phyloP scores from a whole-genome alignment of 30 jellyfish, hydroid and myxozoan species.

The Aurelia coerulea region DNA sequence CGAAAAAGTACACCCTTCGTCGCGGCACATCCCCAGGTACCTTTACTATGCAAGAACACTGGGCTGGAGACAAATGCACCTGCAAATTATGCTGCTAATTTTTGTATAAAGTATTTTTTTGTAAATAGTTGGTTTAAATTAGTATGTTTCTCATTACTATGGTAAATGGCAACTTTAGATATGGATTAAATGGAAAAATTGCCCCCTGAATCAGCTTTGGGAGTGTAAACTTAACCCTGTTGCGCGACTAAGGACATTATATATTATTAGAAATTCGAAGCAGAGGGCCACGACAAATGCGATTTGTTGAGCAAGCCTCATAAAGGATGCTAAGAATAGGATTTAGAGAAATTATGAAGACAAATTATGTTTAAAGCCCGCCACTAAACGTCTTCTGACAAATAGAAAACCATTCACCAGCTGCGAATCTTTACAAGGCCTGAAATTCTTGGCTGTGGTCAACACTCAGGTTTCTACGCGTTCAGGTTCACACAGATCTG shows the following conservation, averaged over 20 bases:
- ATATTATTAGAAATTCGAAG: neutral
- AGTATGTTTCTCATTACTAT: too few species aligned
- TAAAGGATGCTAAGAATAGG: conserved; percentile 18
- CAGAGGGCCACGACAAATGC: conserved; percentile 11
- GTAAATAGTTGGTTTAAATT: too few species aligned
- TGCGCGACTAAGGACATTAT: neutral
- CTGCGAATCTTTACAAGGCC: neutral
- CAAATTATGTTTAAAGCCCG: conserved; percentile 46
- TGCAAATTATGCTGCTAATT: too few species aligned
- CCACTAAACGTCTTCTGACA: conserved; percentile 29
- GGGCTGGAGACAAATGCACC: too few species aligned
- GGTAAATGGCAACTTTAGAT: too few species aligned
- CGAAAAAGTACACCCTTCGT: too few species aligned
- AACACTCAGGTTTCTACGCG: neutral
- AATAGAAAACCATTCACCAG: conserved; percentile 29
- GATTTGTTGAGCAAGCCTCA: conserved; percentile 19
- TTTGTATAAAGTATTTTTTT: too few species aligned
- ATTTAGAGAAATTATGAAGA: conserved; percentile 29
- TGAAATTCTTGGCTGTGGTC: conserved; percentile 16
- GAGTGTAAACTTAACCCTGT: too few species aligned
- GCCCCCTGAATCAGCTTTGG: too few species aligned
- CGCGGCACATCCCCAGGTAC: too few species aligned
- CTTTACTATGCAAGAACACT: too few species aligned
- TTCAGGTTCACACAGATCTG: neutral
- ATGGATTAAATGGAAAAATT: too few species aligned